Evolutionary conservation across 2,113 vertebrate species (phyloP).

Genomic region (Corythaeola cristata): DNA sequence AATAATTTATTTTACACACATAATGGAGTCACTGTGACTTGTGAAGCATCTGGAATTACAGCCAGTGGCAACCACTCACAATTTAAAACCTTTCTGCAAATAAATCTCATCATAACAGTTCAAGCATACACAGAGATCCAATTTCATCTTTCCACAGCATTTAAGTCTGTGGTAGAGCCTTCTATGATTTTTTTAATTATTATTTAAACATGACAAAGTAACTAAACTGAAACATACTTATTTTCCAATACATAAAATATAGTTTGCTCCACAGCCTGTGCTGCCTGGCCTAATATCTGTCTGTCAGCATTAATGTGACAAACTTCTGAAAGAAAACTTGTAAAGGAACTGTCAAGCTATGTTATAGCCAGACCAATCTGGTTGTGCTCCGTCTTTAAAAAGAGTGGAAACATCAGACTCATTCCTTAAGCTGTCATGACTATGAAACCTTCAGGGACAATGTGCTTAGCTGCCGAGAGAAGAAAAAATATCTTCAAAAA

Average conservation of each 20-base stretch:
- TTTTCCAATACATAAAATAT: constrained; percentile 6
- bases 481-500: neutral
- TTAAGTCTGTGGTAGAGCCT: neutral
- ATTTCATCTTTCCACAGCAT: neutral
- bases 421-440: constrained; percentile 31
- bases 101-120: constrained; percentile 15
- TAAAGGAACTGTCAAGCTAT: constrained; percentile 26
- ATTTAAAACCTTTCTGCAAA: neutral
- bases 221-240: constrained; percentile 41
- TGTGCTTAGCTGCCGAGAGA: neutral
- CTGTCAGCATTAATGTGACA: constrained; percentile 36
- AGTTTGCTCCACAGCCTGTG: constrained; percentile 9
- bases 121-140: neutral
- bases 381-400: neutral
- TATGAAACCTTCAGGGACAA: constrained; percentile 40
- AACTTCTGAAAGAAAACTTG: constrained; percentile 30
- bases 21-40: neutral
- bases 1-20: neutral
- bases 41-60: neutral
- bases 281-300: constrained; percentile 49
- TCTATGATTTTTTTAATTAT: neutral
- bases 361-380: constrained; percentile 1
- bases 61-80: neutral
- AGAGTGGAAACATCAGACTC: constrained; percentile 10
- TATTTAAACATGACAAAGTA: constrained; percentile 40